A percentile compares a stretch with the other conserved stretches of the same genome.
These are phyloP conservation scores for Neoniphon sammara DNA, from an alignment of 2,797 vertebrate genomes.

Conservation along the genomic window DNA sequence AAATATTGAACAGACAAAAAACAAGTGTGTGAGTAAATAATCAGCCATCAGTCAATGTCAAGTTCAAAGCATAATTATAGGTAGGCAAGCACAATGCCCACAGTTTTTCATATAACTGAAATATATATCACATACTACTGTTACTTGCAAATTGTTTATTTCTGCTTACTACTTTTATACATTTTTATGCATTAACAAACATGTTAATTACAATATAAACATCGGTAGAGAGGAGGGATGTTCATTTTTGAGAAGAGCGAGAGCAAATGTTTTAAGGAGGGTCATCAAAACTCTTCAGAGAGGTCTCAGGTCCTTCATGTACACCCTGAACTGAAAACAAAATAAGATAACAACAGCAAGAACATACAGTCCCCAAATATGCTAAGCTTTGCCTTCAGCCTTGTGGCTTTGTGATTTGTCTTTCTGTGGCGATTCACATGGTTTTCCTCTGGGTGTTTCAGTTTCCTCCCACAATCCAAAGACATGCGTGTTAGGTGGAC, in stretches of 20 bases:
- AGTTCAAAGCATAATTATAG: background rate
- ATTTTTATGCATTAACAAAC: too few species aligned
- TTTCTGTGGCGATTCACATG: background rate
- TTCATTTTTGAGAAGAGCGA: background rate
- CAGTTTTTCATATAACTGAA: too few species aligned
- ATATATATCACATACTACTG: constrained; percentile 4
- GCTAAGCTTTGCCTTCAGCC: constrained; percentile 28
- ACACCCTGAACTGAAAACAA: background rate
- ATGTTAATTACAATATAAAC: too few species aligned
- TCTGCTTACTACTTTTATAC: background rate
- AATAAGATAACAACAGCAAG: background rate
- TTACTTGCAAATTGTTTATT: constrained; percentile 19
- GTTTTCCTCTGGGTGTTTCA: too few species aligned
- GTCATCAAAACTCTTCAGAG: constrained; percentile 29
- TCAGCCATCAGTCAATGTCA: background rate
- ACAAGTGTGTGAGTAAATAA: background rate
- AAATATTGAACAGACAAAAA: background rate
- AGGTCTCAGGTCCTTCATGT: constrained; percentile 6
- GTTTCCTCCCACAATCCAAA: too few species aligned
- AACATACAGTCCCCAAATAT: constrained; percentile 8
- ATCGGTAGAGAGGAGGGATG: too few species aligned
- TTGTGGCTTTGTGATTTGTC: background rate
- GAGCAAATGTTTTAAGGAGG: constrained; percentile 13
- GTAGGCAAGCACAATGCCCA: background rate
- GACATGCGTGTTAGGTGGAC: too few species aligned